phyloP scores from a whole-genome alignment of 2,113 vertebrate genomes.

The Aspidoscelis tigris region DNA sequence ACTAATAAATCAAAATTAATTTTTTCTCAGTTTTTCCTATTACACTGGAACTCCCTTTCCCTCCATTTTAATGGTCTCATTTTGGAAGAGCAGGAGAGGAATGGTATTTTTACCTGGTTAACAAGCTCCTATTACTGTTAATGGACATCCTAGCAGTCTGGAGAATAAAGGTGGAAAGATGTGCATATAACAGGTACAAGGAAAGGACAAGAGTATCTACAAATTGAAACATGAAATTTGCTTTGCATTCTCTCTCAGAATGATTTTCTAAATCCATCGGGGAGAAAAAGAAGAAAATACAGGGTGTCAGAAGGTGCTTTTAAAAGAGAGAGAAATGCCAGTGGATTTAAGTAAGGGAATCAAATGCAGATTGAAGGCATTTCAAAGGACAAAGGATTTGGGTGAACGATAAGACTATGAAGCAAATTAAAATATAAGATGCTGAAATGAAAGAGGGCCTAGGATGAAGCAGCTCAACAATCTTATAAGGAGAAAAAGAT shows the following conservation, averaged over 20 bases:
- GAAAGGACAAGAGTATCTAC: constrained; percentile 38
- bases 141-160: constrained; percentile 63
- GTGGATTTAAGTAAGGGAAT: constrained; percentile 36
- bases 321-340: constrained; percentile 19
- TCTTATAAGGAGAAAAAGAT: constrained; percentile 28
- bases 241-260: constrained; percentile 55
- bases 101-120: constrained; percentile 57
- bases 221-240: constrained; percentile 55
- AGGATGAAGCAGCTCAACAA: constrained; percentile 37
- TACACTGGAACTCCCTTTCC: constrained; percentile 57
- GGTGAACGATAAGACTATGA: constrained; percentile 37
- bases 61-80: constrained; percentile 69
- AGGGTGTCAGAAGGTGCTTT: constrained; percentile 27
- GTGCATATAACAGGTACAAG: constrained; percentile 35
- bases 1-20: constrained; percentile 73
- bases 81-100: constrained; percentile 59
- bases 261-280: constrained; percentile 44
- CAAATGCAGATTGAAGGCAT: constrained; percentile 36
- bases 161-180: constrained; percentile 68
- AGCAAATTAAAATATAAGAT: constrained; percentile 44
- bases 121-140: constrained; percentile 71
- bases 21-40: constrained; percentile 60
- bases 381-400: constrained; percentile 29
- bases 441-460: constrained; percentile 31
- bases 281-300: constrained; percentile 29